Percentiles rank a stretch among this genome's conserved stretches.
phyloP scores from a whole-genome alignment of 2,797 vertebrate species.

The Sebastes reedi region DNA sequence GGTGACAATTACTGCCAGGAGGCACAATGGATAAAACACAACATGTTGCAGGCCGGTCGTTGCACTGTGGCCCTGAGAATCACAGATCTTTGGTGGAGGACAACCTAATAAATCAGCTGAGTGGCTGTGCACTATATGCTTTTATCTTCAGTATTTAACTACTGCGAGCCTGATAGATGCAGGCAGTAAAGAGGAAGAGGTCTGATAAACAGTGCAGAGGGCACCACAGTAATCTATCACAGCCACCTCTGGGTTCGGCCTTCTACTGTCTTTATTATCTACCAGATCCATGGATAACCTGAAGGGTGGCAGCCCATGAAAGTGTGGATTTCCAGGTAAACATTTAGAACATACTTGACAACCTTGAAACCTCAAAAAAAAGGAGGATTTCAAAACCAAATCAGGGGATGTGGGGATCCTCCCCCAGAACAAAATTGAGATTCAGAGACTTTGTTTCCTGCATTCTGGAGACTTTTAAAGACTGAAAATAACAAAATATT shows the following conservation, averaged over 20 bases:
- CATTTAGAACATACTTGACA: neutral
- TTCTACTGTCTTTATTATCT: constrained; percentile 41
- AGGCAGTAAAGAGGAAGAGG: constrained; percentile 62
- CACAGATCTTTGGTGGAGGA: constrained; percentile 49
- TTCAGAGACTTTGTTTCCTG: too few relatives aligned
- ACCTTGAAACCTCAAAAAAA: neutral
- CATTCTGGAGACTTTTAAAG: neutral
- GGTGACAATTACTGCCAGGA: constrained; percentile 37
- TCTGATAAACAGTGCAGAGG: constrained; percentile 62
- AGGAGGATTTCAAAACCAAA: neutral
- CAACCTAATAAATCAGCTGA: constrained; percentile 65
- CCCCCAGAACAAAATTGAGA: too few relatives aligned
- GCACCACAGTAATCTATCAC: constrained; percentile 50
- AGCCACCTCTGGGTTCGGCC: constrained; percentile 31
- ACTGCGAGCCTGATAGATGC: constrained; percentile 53
- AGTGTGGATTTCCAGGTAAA: neutral
- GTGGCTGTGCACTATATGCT: constrained; percentile 45
- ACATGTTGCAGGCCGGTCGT: constrained; percentile 20
- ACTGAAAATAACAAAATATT: neutral
- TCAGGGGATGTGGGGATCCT: too few relatives aligned
- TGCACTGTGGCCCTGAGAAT: constrained; percentile 61
- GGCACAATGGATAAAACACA: constrained; percentile 13
- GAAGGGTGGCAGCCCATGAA: neutral
- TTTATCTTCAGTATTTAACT: constrained; percentile 72
- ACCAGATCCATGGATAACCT: constrained; percentile 5